Base-by-base conservation (phyloP, 2,888 invertebrate genomes). In the Athalia rosae region DNA sequence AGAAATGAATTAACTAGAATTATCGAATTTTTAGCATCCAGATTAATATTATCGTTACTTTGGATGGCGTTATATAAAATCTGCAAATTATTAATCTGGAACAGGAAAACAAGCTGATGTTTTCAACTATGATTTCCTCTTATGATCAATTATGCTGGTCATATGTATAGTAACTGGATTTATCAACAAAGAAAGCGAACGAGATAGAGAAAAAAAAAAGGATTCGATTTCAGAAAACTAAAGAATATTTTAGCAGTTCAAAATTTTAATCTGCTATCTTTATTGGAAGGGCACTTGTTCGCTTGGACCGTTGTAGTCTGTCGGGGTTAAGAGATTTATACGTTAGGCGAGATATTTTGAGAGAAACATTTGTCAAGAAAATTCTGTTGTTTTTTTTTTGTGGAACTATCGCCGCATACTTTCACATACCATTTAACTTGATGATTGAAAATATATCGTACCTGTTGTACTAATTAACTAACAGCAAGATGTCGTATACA, bases 281-380 rank as follows among this genome's bases (percentile, higher is more conserved):
- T 15, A 64, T 13, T 64, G 64, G 47, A 64, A 64, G 64, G 64
- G 13, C 64, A 64, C 64, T 64, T 64, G 15, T 64, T 64, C 47
- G 47, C 47, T 45, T 13, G 13, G 15, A 47, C 47, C 15, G 43
- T 47, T 15, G 41, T 63, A 45, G 61, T 28, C 45, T 6, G 2
- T 6, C 7, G 62, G 9, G 43, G 43, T 28, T 62, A 28, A 63
- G 28, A 28, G 28, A 28, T 28, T 28, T 28, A 28, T 28, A 28
- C 28, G 28, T 28, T 28, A 28, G 28, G 28, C 28, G 28, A 28
- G 28, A 28, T 28, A 28, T 28, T 28, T 28, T 28, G 28, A 28
- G 28, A 28, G 28, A 28, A 28, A 28, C 28, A 28, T 28, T 28
- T 28, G 28, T 28, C 28, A 28, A 28, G 28, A 28, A 28, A 28